These are phyloP conservation scores for Chalcosyrphus nemorum DNA, from an alignment of 2,888 invertebrate genomes.

Conservation along the genomic window DNA sequence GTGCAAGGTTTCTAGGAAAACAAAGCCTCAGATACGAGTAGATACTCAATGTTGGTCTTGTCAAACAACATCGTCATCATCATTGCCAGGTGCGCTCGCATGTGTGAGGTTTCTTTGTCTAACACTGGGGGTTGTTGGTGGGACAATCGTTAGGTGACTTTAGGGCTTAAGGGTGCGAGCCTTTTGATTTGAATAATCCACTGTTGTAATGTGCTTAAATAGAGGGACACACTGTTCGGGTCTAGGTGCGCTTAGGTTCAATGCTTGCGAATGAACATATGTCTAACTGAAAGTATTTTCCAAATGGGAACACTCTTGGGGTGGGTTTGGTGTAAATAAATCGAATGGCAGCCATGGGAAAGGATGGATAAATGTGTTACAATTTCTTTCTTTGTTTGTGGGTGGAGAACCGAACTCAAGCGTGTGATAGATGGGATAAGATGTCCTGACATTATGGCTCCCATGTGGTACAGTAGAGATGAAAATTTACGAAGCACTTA, in stretches of 20 bases:
- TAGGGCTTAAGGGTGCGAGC: constrained; percentile 13
- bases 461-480: constrained; percentile 32
- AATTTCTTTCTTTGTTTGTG: not conserved
- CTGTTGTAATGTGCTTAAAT: constrained; percentile 32
- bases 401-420: not conserved
- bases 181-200: constrained; percentile 48
- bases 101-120: constrained; percentile 30
- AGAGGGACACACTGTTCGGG: not conserved
- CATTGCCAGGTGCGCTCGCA: not conserved
- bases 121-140: too few species aligned
- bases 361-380: constrained; percentile 35
- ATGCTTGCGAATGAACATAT: constrained; percentile 15
- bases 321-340: constrained; percentile 33
- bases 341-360: constrained; percentile 52
- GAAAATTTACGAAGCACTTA: constrained; percentile 37
- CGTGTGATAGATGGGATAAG: constrained; percentile 34
- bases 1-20: constrained; percentile 13
- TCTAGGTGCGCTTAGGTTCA: not conserved
- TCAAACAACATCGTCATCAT: not conserved
- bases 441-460: constrained; percentile 44
- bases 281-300: constrained; percentile 4
- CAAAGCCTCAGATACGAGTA: constrained; percentile 9
- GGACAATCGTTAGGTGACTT: not conserved
- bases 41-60: not conserved
- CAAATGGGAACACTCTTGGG: constrained; percentile 3